Conservation (phyloP, 2,888 invertebrate species). For the Pomacea canaliculata region DNA sequence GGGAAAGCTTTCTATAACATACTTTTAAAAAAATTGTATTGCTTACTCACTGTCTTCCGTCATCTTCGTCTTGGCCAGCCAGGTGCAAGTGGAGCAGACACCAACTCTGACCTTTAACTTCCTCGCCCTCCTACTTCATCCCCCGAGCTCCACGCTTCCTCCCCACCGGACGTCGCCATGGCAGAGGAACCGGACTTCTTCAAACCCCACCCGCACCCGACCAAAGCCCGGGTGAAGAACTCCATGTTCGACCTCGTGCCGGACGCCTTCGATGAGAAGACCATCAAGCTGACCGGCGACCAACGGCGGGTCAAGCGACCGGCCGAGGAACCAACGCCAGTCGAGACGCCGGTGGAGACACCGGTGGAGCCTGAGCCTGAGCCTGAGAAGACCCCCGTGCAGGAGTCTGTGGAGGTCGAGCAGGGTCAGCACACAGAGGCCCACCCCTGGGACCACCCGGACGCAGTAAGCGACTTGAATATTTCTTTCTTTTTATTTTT, state of each 20-base stretch:
- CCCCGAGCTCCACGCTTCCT: neutral
- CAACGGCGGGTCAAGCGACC: conserved; percentile 36
- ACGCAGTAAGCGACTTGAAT: conserved; percentile 39
- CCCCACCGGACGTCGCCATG: neutral
- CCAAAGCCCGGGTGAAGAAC: conserved; percentile 49
- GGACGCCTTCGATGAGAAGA: conserved; percentile 56
- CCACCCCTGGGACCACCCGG: conserved; percentile 45
- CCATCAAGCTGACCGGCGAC: conserved; percentile 48
- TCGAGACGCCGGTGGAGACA: conserved; percentile 10
- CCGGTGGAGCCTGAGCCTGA: conserved; percentile 26
- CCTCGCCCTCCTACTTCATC: no score
- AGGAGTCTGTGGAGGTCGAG: conserved; percentile 26
- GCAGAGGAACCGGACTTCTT: conserved; percentile 55
- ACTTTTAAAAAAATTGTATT: no score
- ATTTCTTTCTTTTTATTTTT: no score
- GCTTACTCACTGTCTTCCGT: no score
- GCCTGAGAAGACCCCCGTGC: conserved; percentile 23
- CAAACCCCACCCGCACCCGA: conserved; percentile 51
- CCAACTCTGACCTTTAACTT: no score
- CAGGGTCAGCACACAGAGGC: conserved; percentile 41
- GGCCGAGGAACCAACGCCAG: conserved; percentile 3
- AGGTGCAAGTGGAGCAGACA: no score
- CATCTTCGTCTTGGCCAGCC: no score
- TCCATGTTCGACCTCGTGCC: conserved; percentile 58
- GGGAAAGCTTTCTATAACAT: no score